Evolutionary conservation across 1,140 invertebrate species (phyloP), one percentile per base, ranked within the genome.

Genomic region (Rhynchophorus ferrugineus): DNA sequence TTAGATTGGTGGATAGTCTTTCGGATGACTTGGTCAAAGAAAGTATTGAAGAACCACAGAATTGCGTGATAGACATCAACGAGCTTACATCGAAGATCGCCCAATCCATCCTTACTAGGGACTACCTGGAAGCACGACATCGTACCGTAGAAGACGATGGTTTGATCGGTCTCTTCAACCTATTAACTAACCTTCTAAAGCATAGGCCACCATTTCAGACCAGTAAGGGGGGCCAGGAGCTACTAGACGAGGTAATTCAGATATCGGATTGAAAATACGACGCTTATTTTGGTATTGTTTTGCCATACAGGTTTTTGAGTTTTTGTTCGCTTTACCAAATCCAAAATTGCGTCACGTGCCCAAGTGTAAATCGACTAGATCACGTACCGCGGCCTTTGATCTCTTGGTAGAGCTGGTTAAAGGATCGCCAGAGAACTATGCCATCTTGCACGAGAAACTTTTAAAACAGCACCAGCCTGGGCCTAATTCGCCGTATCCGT

Each of bases 341-440:
- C 87, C 91, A 0, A 78, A 80, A 45, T 80, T 88, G 43, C 78
- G 91, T 11, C 82, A 91, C 61, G 79, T 94, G 3, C 92, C 93
- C 0, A 94, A 94, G 66, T 95, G 91, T 70, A 95, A 96, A 71
- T 92, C 89, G 37, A 83, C 86, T 49, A 79, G 87, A 17, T 88
- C 91, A 0, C 76, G 93, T 20, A 88, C 89, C 0, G 86, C 90
- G 1, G 89, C 90, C 0, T 96, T 91, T 64, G 92, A 95, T 72
- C 70, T 95, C 1, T 68, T 96, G 0, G 84, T 94, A 9, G 93
- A 95, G 66, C 69, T 95, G 48, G 84, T 87, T 0, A 87, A 89
- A 64, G 85, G 83, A 16, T 81, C 83, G 37, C 81, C 87, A 0
- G 83, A 86, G n/a, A 95, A 95, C 72, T 95, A 92, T 64, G 79